Percentiles rank a stretch among this genome's conserved stretches.
Evolutionary conservation across 2,888 invertebrate species (phyloP).

Genomic region (Nemurella pictetii): DNA sequence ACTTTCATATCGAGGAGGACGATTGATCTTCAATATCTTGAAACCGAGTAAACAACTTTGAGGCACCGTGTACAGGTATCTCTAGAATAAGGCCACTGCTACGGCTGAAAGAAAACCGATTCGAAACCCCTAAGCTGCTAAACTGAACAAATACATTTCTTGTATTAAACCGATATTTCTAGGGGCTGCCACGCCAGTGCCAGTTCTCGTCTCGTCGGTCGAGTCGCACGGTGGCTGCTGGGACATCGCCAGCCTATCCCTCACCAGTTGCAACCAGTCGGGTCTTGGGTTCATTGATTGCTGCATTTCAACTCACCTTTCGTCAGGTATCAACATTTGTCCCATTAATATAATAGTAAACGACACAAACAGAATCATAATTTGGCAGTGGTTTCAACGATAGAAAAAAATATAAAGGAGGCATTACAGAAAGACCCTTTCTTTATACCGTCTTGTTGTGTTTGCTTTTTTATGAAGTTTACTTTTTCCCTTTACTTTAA

Average conservation of each 20-base stretch:
- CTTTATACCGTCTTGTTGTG: background rate
- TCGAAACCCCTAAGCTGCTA: background rate
- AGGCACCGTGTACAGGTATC: background rate
- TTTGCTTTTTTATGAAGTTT: background rate
- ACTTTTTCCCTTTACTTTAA: slow-evolving; percentile 1
- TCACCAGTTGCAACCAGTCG: background rate
- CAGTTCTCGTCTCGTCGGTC: background rate
- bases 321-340: slow-evolving; percentile 30
- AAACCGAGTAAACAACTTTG: background rate
- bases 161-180: background rate
- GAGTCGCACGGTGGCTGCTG: background rate
- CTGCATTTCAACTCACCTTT: slow-evolving; percentile 14
- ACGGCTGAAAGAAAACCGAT: background rate
- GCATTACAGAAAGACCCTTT: background rate
- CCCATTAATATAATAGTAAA: slow-evolving; percentile 20
- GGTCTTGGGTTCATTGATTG: slow-evolving; percentile 18
- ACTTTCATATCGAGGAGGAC: background rate
- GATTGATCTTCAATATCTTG: background rate
- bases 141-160: background rate
- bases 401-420: background rate
- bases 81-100: background rate
- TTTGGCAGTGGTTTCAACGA: slow-evolving; percentile 16
- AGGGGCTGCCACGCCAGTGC: background rate
- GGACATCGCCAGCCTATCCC: background rate
- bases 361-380: slow-evolving; percentile 32